These are phyloP conservation scores for Oryzias melastigma DNA, from an alignment of 2,113 vertebrate species.

Conservation along the genomic window DNA sequence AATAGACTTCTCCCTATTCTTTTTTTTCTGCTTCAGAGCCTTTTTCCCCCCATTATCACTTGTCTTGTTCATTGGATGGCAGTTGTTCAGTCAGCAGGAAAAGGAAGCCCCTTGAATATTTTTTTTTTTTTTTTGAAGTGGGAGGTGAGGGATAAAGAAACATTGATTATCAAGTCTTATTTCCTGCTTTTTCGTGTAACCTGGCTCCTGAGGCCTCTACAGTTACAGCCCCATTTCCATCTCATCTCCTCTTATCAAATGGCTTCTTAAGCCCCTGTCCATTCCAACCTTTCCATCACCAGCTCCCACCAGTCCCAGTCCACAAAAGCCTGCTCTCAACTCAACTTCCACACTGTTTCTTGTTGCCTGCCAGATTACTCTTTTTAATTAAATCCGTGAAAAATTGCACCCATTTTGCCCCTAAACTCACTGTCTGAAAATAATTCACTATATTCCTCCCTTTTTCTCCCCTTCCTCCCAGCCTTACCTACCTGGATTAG, in stretches of 20 bases:
- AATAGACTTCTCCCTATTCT: conserved; percentile 53
- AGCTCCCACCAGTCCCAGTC: background rate
- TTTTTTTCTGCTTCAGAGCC: conserved; percentile 36
- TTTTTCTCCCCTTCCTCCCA: background rate
- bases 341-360: conserved; percentile 4
- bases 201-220: conserved; percentile 25
- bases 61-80: conserved; percentile 58
- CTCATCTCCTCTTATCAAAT: background rate
- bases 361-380: conserved; percentile 4
- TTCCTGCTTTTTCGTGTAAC: conserved; percentile 35
- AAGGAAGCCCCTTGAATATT: conserved; percentile 51
- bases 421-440: conserved; percentile 19
- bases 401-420: conserved; percentile 3
- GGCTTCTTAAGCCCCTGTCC: conserved; percentile 18
- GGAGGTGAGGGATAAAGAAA: conserved; percentile 51
- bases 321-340: conserved; percentile 26
- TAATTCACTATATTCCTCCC: conserved; percentile 14
- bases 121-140: conserved; percentile 31
- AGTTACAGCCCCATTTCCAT: conserved; percentile 23
- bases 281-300: background rate
- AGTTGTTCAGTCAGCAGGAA: conserved; percentile 63
- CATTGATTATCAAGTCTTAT: conserved; percentile 58
- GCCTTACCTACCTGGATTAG: conserved; percentile 3
- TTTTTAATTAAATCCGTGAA: conserved; percentile 43
- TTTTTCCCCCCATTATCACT: conserved; percentile 65